phyloP scores from a whole-genome alignment of 2,113 vertebrate genomes.

The Callipepla californica region DNA sequence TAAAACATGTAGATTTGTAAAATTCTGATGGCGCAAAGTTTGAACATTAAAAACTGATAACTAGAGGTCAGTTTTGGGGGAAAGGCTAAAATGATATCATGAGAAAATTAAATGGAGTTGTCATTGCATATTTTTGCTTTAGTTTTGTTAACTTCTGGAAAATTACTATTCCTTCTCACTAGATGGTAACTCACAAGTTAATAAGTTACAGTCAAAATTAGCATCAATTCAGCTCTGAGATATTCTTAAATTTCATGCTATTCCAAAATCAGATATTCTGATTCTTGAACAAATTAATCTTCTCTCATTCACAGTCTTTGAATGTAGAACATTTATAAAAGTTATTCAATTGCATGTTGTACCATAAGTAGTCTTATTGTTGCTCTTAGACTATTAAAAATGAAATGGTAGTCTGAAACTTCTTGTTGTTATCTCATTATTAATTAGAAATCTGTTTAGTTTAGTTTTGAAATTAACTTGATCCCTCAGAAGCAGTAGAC shows the following conservation, averaged over 20 bases:
- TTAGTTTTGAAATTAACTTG: not conserved
- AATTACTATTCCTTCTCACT: not conserved
- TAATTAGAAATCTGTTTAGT: not conserved
- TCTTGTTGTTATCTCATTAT: not conserved
- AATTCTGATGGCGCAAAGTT: not conserved
- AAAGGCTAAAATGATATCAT: not conserved
- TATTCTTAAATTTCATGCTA: not conserved
- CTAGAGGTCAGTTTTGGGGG: fast-evolving
- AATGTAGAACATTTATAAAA: not conserved
- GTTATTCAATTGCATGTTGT: not conserved
- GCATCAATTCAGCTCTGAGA: not conserved
- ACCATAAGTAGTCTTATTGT: not conserved
- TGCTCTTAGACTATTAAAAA: not conserved
- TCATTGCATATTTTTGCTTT: not conserved
- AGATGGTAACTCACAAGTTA: not conserved
- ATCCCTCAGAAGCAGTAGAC: not conserved
- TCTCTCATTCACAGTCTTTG: not conserved
- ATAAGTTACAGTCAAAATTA: not conserved
- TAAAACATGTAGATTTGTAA: not conserved
- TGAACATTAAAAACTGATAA: not conserved
- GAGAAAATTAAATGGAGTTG: not conserved
- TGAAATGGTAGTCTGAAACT: not conserved
- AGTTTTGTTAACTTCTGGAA: not conserved
- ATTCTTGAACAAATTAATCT: not conserved
- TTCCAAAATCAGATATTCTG: not conserved